phyloP scores from a whole-genome alignment of 2,888 invertebrate genomes.

The Conomelus anceps region DNA sequence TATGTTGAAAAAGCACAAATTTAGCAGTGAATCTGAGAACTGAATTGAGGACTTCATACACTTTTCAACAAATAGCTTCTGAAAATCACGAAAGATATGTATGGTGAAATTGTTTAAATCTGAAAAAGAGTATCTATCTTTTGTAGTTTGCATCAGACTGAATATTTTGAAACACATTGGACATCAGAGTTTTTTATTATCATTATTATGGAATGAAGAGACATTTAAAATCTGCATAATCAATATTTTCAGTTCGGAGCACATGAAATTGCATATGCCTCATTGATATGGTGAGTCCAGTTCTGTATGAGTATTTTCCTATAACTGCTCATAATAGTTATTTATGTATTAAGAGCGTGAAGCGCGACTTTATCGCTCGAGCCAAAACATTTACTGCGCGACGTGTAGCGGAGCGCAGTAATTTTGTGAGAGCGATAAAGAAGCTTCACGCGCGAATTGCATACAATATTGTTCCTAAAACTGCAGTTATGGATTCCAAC shows the following conservation, averaged over 20 bases:
- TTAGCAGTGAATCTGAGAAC: neutral
- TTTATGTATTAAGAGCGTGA: too few species aligned
- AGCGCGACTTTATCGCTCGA: too few species aligned
- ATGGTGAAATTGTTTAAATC: neutral
- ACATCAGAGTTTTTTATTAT: neutral
- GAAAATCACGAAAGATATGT: neutral
- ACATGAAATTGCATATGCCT: neutral
- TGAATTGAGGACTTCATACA: neutral
- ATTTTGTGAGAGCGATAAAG: too few species aligned
- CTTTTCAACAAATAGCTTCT: neutral
- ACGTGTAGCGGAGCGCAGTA: too few species aligned
- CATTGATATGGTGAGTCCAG: neutral
- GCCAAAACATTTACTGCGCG: too few species aligned
- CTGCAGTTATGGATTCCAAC: too few species aligned
- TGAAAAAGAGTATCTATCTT: neutral
- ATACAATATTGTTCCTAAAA: too few species aligned
- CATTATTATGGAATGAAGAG: neutral
- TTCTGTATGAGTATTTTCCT: neutral
- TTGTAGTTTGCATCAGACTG: neutral
- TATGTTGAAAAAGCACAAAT: neutral
- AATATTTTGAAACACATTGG: neutral
- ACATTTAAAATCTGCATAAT: too few species aligned
- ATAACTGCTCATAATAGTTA: too few species aligned
- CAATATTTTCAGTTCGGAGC: neutral
- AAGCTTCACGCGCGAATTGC: too few species aligned